Evolutionary conservation across 2,888 invertebrate genomes (phyloP), one percentile per base, ranked within the genome.

Genomic region (Noctua fimbriata): DNA sequence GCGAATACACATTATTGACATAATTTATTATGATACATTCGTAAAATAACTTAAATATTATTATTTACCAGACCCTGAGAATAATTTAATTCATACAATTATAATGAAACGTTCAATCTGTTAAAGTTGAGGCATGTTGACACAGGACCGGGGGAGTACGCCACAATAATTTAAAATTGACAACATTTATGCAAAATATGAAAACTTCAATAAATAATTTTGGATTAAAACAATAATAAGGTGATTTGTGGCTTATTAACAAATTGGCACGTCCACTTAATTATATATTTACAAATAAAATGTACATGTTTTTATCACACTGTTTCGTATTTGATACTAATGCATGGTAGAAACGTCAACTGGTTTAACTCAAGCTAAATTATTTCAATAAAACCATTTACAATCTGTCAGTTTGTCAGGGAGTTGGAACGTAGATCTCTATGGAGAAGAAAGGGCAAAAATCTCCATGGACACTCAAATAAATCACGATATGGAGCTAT

Each of bases 251-350:
- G 84, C 88, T 83, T 89, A 89, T 86, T 85, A 87, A 89, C 89
- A 91, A 89, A 90, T 95, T 95, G 94, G 95, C 95, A 95, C 95
- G 90, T 92, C 78, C 82, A 92, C 88, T 89, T 89, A 93, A 91
- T 91, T 89, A 89, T 89, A 89, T 90, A 90, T 93, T 91, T 93
- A 93, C 92, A 92, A 82, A 90, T 86, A 83, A 91, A 86, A 87
- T 84, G 63, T 84, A 88, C 81, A 88, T 78, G 75, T 86, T 86
- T 90, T 60, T 91, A 93, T 92, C 85, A 81, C 88, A 78, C 86
- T 82, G 76, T 24, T 67, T 58, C 63, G 63, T 88, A 73, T 73
- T 78, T 65, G 14, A 77, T 32, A 55, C 41, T 24, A 70, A 73
- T 87, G 76, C 72, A 73, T 76, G 73, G 78, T 55, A 78, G 69